A percentile compares a stretch with the other conserved stretches of the same genome.
Evolutionary conservation across 2,113 vertebrate genomes (phyloP).

Genomic region (Ranitomeya imitator): DNA sequence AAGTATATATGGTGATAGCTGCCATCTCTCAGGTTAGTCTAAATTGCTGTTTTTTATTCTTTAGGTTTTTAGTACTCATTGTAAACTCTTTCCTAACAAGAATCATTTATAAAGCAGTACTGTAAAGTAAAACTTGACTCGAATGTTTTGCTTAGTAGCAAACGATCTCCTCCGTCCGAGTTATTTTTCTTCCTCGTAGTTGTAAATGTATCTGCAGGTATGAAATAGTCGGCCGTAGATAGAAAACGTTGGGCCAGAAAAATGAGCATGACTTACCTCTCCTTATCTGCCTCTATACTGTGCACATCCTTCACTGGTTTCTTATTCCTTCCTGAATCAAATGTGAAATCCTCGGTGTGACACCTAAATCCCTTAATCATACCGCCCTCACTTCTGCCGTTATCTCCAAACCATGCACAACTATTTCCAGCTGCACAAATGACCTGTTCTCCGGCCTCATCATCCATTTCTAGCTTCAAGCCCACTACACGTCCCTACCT

Average conservation of each 20-base stretch:
- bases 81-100: neutral
- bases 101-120: neutral
- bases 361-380: constrained; percentile 37
- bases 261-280: neutral
- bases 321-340: constrained; percentile 17
- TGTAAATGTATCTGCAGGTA: too few species aligned
- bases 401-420: constrained; percentile 9
- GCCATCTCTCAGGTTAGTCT: neutral
- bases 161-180: neutral
- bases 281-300: constrained; percentile 18
- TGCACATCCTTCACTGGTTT: constrained; percentile 27
- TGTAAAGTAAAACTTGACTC: neutral
- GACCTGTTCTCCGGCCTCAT: neutral
- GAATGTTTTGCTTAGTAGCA: neutral
- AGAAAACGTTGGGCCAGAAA: neutral
- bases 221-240: neutral
- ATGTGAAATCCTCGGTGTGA: constrained; percentile 25
- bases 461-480: neutral
- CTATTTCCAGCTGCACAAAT: constrained; percentile 11
- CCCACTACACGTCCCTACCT: neutral
- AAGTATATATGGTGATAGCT: neutral
- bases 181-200: neutral
- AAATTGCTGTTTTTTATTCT: neutral
- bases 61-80: neutral
- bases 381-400: constrained; percentile 4